Evolutionary conservation across 30 jellyfish, hydroid and myxozoan species (phyloP).

Genomic region (Cassiopea xamachana): DNA sequence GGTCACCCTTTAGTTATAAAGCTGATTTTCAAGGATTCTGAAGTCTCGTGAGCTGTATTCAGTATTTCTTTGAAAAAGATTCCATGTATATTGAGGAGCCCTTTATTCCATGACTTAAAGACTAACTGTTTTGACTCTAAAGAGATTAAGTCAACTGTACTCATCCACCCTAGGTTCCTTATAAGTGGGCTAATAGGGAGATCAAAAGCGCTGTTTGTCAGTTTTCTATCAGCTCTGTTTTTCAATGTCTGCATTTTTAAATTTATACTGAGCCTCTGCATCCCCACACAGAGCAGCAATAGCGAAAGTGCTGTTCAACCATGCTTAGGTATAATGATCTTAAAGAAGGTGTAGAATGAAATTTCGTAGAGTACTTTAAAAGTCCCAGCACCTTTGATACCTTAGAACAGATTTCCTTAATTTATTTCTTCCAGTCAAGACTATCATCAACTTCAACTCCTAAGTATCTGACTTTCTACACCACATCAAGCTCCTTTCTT

Average conservation of each 20-base stretch:
- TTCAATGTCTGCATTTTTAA: not conserved
- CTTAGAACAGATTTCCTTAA: not conserved
- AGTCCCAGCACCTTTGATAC: not conserved
- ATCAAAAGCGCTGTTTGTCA: too few species aligned
- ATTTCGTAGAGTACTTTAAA: not conserved
- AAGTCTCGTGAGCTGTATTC: not conserved
- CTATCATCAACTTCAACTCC: not conserved
- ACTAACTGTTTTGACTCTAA: too few species aligned
- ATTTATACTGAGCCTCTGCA: not conserved
- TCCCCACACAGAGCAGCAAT: not conserved
- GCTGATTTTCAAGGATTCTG: not conserved
- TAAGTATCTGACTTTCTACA: not conserved
- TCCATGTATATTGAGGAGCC: not conserved
- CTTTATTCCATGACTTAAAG: too few species aligned
- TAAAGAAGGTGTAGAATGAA: not conserved
- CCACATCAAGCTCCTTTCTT: not conserved
- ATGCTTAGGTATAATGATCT: not conserved
- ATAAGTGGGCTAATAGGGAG: too few species aligned
- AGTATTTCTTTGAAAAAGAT: too few species aligned
- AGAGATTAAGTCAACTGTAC: too few species aligned
- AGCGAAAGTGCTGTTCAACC: not conserved
- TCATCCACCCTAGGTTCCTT: too few species aligned
- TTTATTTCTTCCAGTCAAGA: not conserved
- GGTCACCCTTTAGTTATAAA: not conserved
- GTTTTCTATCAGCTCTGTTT: too few species aligned